Percentiles rank a stretch among this genome's conserved stretches.
Conservation (phyloP, 2,888 invertebrate species). For the Drosophila subsilvestris region DNA sequence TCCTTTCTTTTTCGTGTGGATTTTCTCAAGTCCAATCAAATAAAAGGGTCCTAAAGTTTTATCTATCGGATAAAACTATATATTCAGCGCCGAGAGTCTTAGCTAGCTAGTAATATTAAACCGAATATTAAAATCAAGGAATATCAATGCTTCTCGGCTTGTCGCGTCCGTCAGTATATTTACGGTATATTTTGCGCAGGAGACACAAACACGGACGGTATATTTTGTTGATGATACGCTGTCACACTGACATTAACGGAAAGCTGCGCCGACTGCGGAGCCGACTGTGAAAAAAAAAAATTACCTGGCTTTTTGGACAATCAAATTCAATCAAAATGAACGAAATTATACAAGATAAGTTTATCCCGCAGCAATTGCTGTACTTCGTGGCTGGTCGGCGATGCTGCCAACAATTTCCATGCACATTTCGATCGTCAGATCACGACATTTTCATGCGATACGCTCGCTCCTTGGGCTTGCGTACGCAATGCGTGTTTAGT, state of each 20-base stretch:
- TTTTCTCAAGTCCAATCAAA: too few relatives aligned
- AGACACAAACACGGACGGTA: too few relatives aligned
- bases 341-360: slow-evolving; percentile 42
- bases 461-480: slow-evolving; percentile 48
- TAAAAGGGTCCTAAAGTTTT: too few relatives aligned
- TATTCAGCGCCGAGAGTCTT: too few relatives aligned
- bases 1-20: too few relatives aligned
- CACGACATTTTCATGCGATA: slow-evolving; percentile 20
- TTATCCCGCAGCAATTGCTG: slow-evolving; percentile 60
- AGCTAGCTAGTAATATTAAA: too few relatives aligned
- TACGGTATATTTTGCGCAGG: too few relatives aligned
- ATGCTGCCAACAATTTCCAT: slow-evolving; percentile 63
- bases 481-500: slow-evolving; percentile 27
- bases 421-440: slow-evolving; percentile 53
- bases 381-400: slow-evolving; percentile 65
- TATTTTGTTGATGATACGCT: not conserved
- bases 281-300: not conserved
- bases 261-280: too few relatives aligned
- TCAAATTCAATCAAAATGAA: slow-evolving; percentile 41
- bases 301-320: not conserved
- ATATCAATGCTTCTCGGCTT: too few relatives aligned
- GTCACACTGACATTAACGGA: slow-evolving; percentile 23
- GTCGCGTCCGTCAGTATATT: too few relatives aligned
- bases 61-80: too few relatives aligned
- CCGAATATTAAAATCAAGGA: too few relatives aligned